A percentile compares a stretch with the other conserved stretches of the same genome.
These are phyloP conservation scores for Neosilurus hyrtlii DNA, from an alignment of 2,797 vertebrate genomes.

Conservation along the genomic window DNA sequence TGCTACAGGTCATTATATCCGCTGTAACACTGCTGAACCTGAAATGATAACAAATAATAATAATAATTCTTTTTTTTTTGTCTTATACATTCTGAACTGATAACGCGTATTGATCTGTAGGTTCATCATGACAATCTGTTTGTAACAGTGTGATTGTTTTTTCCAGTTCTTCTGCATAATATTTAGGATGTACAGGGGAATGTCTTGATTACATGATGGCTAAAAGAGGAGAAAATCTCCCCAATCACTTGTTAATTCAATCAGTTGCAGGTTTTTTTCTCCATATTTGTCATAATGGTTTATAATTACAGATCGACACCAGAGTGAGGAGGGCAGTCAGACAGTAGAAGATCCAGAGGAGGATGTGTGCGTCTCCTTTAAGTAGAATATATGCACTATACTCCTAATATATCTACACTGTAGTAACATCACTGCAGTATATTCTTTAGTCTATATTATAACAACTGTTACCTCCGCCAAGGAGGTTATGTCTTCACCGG, in stretches of 20 bases:
- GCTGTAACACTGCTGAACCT: background rate
- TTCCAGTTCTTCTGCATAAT: background rate
- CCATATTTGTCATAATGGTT: background rate
- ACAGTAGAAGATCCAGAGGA: slow-evolving; percentile 61
- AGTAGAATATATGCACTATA: background rate
- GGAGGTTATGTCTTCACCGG: too few relatives aligned
- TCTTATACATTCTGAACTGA: background rate
- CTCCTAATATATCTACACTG: too few relatives aligned
- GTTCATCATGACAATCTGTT: background rate
- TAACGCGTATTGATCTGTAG: background rate
- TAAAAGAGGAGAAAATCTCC: background rate
- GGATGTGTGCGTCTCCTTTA: slow-evolving; percentile 66
- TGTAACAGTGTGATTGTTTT: background rate
- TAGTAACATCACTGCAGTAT: background rate
- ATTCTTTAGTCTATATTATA: slow-evolving; percentile 6
- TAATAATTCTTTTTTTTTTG: background rate
- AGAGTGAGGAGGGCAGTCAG: slow-evolving; percentile 59
- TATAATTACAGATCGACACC: slow-evolving; percentile 60
- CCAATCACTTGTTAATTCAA: background rate
- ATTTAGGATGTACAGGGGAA: background rate
- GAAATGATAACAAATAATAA: background rate
- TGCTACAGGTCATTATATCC: background rate
- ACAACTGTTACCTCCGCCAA: too few relatives aligned
- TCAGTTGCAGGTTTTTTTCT: background rate
- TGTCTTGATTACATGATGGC: background rate